These are phyloP conservation scores for Crotalus adamanteus DNA, from an alignment of 2,797 vertebrate species.

Conservation along the genomic window DNA sequence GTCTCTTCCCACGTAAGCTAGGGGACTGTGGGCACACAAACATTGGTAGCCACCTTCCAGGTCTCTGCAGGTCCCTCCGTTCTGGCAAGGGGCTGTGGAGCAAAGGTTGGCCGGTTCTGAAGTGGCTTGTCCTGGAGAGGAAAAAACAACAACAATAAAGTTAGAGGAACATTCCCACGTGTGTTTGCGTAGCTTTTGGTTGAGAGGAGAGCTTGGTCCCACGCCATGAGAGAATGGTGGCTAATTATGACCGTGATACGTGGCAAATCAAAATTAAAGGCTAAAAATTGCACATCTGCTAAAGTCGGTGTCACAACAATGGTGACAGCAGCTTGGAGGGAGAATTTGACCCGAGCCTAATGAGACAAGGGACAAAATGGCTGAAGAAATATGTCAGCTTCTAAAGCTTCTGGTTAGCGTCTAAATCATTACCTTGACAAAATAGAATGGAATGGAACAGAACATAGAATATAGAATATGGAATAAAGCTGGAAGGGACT, in stretches of 20 bases:
- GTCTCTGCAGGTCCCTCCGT: slow-evolving; percentile 77
- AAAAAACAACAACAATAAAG: not conserved
- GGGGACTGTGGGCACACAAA: slow-evolving; percentile 66
- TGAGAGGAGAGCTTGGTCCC: not conserved
- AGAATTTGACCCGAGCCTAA: not conserved
- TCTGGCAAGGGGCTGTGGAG: slow-evolving; percentile 77
- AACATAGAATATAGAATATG: too few species aligned
- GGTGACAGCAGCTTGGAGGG: not conserved
- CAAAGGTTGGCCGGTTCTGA: slow-evolving; percentile 73
- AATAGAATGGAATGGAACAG: accelerated
- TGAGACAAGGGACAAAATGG: not conserved
- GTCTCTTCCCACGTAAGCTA: slow-evolving; percentile 72
- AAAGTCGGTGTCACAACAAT: not conserved
- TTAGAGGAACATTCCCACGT: not conserved
- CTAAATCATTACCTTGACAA: too few species aligned
- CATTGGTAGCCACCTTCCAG: slow-evolving; percentile 74
- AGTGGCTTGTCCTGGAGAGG: slow-evolving; percentile 75
- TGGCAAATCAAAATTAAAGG: not conserved
- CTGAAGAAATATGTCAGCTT: not conserved
- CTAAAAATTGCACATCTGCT: not conserved
- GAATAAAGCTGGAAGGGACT: too few species aligned
- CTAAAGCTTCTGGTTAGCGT: too few species aligned
- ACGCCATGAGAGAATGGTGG: not conserved
- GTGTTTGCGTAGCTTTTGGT: not conserved
- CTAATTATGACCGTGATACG: not conserved